Evolutionary conservation across 2,113 vertebrate genomes (phyloP), one percentile per base, ranked within the genome.

Genomic region (Leucosticte australis): DNA sequence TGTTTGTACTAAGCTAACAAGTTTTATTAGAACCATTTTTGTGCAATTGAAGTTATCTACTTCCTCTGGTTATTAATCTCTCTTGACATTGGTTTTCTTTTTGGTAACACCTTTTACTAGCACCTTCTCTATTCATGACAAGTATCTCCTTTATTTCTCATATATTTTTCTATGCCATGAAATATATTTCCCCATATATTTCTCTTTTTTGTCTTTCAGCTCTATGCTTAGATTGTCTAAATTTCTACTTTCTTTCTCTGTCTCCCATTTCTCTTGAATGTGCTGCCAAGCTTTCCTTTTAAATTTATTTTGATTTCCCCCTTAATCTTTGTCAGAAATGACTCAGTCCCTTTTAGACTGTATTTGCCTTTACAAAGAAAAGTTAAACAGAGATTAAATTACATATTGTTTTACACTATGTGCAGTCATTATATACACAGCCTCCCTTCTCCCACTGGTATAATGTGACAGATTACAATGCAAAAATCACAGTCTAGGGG

Each of bases 281-380:
- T 55, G 59, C 55, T 96, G 86, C 88, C 90, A 96, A 86, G 39
- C 42, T 86, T 86, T 77, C 79, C 77, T 88, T 92, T 83, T 76
- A 88, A 90, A 95, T 87, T 83, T 83, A 62, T 90, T 75, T 74
- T 63, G 26, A 80, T 92, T 92, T 86, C 59, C 68, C 64, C 76
- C 77, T 90, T 63, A 88, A 68, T 90, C 76, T 80, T 57, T 50
- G 75, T 42, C 86, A 95, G 88, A 93, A 93, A 93, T 81, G 5
- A 95, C 83, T 90, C 76, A 86, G 67, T 83, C 37, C 39, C 55
- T 78, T 65, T 90, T 77, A 92, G 41, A 85, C n/a, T 57, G 22
- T 42, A 77, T 83, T 69, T 88, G 75, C 59, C 55, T 91, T 92
- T 49, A 92, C 10, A 88, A n/a, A 92, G 41, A 50, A 90, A 89